phyloP scores from a whole-genome alignment of 2,888 invertebrate genomes.

The Himalopsyche anomala region DNA sequence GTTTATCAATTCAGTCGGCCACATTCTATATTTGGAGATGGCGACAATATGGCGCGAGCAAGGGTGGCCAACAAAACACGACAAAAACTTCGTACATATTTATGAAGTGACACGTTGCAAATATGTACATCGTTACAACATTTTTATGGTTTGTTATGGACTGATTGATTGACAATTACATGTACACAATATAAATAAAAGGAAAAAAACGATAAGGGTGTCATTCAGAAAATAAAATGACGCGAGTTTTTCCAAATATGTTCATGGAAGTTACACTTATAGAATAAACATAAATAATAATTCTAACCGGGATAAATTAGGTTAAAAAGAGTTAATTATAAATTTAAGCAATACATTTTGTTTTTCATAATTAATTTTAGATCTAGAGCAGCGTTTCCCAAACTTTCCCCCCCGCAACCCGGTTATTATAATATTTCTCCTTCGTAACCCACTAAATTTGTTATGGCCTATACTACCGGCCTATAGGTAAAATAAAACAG shows the following conservation, averaged over 20 bases:
- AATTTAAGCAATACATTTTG: too few species aligned
- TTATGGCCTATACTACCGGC: too few species aligned
- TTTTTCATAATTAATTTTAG: too few species aligned
- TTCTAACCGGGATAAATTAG: too few species aligned
- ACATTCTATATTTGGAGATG: slow-evolving; percentile 17
- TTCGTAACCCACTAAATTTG: too few species aligned
- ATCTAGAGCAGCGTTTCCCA: too few species aligned
- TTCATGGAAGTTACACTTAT: too few species aligned
- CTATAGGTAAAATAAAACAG: too few species aligned
- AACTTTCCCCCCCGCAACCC: too few species aligned
- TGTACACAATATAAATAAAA: neutral
- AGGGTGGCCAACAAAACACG: slow-evolving; percentile 19
- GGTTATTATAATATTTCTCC: too few species aligned
- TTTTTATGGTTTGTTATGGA: neutral
- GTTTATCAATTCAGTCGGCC: slow-evolving; percentile 4
- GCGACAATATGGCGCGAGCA: slow-evolving; percentile 27
- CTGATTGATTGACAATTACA: neutral
- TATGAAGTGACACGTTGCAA: slow-evolving; percentile 20
- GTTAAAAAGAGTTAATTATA: too few species aligned
- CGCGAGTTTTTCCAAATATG: neutral
- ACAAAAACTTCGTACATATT: slow-evolving; percentile 33
- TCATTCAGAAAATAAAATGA: slow-evolving; percentile 29
- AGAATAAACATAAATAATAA: too few species aligned
- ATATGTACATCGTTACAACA: neutral
- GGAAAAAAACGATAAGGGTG: neutral